Conservation (phyloP, 30 jellyfish, hydroid and myxozoan genomes). For the Chrysaora quinquecirrha region DNA sequence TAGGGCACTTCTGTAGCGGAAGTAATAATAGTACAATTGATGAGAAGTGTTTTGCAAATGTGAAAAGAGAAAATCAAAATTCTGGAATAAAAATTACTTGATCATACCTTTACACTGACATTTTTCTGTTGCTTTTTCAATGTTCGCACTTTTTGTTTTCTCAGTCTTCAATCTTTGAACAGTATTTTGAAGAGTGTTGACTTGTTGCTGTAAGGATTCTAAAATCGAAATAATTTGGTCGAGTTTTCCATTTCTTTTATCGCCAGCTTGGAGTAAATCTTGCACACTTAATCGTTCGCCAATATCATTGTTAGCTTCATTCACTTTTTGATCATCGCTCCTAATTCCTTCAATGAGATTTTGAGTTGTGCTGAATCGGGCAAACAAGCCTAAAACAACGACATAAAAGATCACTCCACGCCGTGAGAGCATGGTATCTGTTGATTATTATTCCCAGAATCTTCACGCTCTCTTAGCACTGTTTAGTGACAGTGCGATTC, state of each 20-base stretch:
- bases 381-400: not conserved
- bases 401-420: not conserved
- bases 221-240: constrained; percentile 2
- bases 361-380: not conserved
- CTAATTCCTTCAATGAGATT: not conserved
- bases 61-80: no score
- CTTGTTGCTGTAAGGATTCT: not conserved
- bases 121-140: not conserved
- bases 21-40: no score
- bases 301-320: not conserved
- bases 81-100: no score
- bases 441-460: not conserved
- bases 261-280: not conserved
- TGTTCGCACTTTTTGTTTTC: not conserved
- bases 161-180: not conserved
- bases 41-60: no score
- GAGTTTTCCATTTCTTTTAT: not conserved
- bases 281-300: not conserved
- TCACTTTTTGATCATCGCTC: not conserved
- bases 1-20: no score
- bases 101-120: not conserved
- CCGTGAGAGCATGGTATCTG: not conserved
- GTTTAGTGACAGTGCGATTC: not conserved
- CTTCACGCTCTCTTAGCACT: not conserved
- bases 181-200: not conserved